These are phyloP conservation scores for Cygnus atratus DNA, from an alignment of 2,113 vertebrate species.

Conservation along the genomic window DNA sequence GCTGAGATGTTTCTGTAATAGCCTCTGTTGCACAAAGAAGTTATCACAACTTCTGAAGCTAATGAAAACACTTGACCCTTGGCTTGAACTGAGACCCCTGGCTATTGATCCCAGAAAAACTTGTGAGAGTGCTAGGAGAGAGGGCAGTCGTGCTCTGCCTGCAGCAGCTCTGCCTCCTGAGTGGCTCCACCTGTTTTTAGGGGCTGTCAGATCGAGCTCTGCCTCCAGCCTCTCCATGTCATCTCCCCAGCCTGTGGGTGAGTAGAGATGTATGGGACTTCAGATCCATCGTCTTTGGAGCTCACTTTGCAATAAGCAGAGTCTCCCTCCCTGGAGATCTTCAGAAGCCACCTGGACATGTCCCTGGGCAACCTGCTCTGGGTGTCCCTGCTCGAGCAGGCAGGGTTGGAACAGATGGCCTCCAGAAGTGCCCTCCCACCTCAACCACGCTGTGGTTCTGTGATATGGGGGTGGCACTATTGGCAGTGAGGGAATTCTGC, in stretches of 20 bases:
- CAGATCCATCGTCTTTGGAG: neutral
- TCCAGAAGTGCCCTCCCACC: neutral
- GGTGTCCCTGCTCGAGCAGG: neutral
- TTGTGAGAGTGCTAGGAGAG: neutral
- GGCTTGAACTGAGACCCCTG: conserved; percentile 39
- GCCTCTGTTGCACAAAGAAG: neutral
- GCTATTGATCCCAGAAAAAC: conserved; percentile 34
- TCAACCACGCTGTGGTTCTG: neutral
- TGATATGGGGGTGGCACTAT: neutral
- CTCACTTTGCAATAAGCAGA: neutral
- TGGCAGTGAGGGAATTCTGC: neutral
- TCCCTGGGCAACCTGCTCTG: neutral
- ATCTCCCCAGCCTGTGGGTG: neutral
- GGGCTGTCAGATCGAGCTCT: neutral
- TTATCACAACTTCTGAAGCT: conserved; percentile 26
- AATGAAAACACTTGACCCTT: conserved; percentile 33
- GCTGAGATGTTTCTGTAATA: neutral
- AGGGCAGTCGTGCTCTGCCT: neutral
- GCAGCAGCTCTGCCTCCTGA: neutral
- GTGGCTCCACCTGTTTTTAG: neutral
- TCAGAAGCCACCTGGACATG: neutral
- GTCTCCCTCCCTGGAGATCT: neutral
- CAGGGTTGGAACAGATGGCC: neutral
- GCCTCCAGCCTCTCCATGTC: neutral
- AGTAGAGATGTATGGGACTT: neutral